Evolutionary conservation across 1,140 invertebrate species (phyloP), one percentile per base, ranked within the genome.

Genomic region (Pachyrhynchus sulphureomaculatus): DNA sequence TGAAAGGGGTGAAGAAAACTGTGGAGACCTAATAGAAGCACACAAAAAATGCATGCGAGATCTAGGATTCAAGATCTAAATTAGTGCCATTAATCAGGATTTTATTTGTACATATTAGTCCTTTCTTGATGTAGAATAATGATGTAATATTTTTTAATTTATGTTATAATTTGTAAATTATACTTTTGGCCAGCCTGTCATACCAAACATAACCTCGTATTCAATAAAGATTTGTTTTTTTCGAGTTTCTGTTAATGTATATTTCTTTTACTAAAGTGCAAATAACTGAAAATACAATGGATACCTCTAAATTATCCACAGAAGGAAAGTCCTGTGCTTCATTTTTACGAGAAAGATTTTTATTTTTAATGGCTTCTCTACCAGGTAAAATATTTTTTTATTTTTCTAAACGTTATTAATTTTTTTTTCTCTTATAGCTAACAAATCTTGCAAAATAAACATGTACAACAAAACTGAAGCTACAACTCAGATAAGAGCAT

Each of bases 31-130:
- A 17, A 98, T 99, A 59, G 95, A 98, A 82, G 94, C 94, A 21
- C 96, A 99, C 75, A 96, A 95, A 80, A 84, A 90, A 68, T 99
- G 96, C 79, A 96, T 99, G 95, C 85, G 92, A 68, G 88, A 92
- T 69, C 80, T 93, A 79, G 96, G 96, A 48, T 99, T 99, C 76
- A 96, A 98, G 64, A 89, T 98, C 66, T 98, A 86, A 81, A 55
- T 21, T 17, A 42, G 17, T 29, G 13, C 3, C 4, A 9, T 18
- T 47, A 5, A 4, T 26, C 49, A 17, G n/a, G 1, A 3, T 52
- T 23, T 13, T 13, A 10, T 52, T 18, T 56, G 37, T 56, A 32
- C 18, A 56, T 56, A 29, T 10, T 1, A 18, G 39, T 42, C 15
- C 6, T 17, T 24, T 24, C 13, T 52, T 33, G 47, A 24, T 8